Base-by-base conservation (phyloP, 2,113 vertebrate species). In the Connochaetes taurinus region DNA sequence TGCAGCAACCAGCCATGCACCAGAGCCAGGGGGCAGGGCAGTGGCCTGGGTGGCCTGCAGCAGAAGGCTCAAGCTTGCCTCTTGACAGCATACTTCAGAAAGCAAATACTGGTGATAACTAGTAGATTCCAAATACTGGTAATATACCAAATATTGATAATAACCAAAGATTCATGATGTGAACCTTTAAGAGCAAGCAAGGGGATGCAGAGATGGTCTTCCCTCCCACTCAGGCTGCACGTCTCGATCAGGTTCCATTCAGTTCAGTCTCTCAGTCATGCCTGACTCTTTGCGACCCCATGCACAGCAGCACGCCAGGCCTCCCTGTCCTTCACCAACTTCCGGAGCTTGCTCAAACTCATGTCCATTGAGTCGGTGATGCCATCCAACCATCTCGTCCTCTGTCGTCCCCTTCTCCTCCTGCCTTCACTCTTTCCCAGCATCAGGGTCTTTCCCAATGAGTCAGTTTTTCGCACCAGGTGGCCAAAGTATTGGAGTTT, bases 1-100 rank as follows among this genome's bases (percentile, higher is more conserved):
- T 0, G 40, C 6, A 1, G 36, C 3, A 6, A 2, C 17, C 60
- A 82, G 33, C 40, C 52, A 14, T 0, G 2, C 12, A 0, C 57
- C 45, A 15, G 45, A 55, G 53, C 71, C 2, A 0, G 53, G 58
- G 19, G 27, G 3, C n/a, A 7, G 36, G 45, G 7, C 7, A 21
- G 45, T 14, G 50, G 43, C 52, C 19, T 27, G 25, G 50, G 31
- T 9, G 50, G 57, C 60, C 45, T 47, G 71, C 25, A 6, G 43
- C 40, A 6, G 7, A 17, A 1, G 29, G 17, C 17, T 25, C 13
- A 3, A 12, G 60, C 33, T 36, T 12, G 33, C 67, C n/a, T 47
- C 57, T 21, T 5, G 31, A 19, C 25, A 3, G 1, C 4, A 14
- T 5, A 1, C 12, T 8, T 40, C 14, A 6, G 10, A 12, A 45